These are phyloP conservation scores for Talpa occidentalis DNA, from an alignment of 2,113 vertebrate species.

Conservation along the genomic window DNA sequence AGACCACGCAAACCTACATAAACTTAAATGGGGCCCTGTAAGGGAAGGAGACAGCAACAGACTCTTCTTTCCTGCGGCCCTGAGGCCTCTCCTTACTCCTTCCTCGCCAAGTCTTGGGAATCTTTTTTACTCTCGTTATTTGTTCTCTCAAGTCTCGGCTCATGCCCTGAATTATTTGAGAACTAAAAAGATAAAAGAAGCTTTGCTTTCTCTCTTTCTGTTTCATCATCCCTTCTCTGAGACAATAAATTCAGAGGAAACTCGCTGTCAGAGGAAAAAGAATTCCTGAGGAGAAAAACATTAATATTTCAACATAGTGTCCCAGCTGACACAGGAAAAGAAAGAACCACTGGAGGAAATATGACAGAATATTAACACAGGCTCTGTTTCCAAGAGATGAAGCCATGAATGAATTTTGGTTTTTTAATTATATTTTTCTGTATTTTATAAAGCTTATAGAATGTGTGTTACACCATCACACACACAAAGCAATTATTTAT, in stretches of 20 bases:
- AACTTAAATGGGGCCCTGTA: neutral
- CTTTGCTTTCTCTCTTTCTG: neutral
- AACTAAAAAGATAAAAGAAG: neutral
- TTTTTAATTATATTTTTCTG: neutral
- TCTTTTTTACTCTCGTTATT: neutral
- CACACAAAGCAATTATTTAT: neutral
- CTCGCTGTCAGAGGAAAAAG: neutral
- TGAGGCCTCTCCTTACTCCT: neutral
- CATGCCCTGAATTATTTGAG: neutral
- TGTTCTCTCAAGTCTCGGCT: neutral
- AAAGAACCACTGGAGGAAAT: neutral
- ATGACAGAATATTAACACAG: too few species aligned
- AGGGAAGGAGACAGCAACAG: neutral
- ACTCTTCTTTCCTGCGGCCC: neutral
- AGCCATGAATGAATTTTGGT: neutral
- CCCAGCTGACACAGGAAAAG: too few species aligned
- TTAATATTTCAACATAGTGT: neutral
- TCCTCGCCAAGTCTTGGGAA: neutral
- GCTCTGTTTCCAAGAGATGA: neutral
- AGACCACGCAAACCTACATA: too few species aligned
- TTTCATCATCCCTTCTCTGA: neutral
- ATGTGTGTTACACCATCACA: neutral
- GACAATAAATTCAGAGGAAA: neutral
- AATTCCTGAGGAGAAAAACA: neutral
- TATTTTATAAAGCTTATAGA: constrained; percentile 24